Percentiles rank a stretch among this genome's conserved stretches.
Evolutionary conservation across 1,140 invertebrate genomes (phyloP).

Genomic region (Acromyrmex heyeri): DNA sequence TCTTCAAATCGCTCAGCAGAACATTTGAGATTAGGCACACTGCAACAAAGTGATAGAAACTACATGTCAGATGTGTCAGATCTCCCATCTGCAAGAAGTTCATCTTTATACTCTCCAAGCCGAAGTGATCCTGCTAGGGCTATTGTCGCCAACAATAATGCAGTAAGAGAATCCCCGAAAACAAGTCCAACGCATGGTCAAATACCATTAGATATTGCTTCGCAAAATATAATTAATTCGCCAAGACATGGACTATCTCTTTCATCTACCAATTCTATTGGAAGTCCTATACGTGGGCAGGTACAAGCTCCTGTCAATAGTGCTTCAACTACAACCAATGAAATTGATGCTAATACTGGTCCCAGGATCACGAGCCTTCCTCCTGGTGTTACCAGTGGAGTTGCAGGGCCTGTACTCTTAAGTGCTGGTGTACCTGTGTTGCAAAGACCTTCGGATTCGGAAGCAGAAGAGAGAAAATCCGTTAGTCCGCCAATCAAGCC

Average conservation of each 20-base stretch:
- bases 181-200: constrained; percentile 75
- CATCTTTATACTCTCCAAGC: constrained; percentile 71
- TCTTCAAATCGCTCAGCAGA: constrained; percentile 78
- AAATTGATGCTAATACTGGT: constrained; percentile 73
- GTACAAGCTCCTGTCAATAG: constrained; percentile 83
- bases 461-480: constrained; percentile 74
- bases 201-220: constrained; percentile 61
- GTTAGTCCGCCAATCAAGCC: constrained; percentile 82
- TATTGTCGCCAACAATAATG: constrained; percentile 71
- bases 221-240: constrained; percentile 67
- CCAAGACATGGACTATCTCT: constrained; percentile 71
- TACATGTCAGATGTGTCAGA: constrained; percentile 74
- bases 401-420: constrained; percentile 84
- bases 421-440: constrained; percentile 82
- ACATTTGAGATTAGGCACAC: constrained; percentile 69
- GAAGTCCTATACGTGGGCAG: constrained; percentile 78
- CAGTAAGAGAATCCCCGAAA: constrained; percentile 73
- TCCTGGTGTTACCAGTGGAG: constrained; percentile 85
- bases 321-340: constrained; percentile 70
- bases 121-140: constrained; percentile 62
- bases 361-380: constrained; percentile 84
- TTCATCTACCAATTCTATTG: constrained; percentile 56
- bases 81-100: constrained; percentile 67
- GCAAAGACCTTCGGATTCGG: constrained; percentile 79
- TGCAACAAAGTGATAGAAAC: constrained; percentile 77